These are phyloP conservation scores for Anguilla megastoma DNA, from an alignment of 2,797 vertebrate genomes.

Conservation along the genomic window DNA sequence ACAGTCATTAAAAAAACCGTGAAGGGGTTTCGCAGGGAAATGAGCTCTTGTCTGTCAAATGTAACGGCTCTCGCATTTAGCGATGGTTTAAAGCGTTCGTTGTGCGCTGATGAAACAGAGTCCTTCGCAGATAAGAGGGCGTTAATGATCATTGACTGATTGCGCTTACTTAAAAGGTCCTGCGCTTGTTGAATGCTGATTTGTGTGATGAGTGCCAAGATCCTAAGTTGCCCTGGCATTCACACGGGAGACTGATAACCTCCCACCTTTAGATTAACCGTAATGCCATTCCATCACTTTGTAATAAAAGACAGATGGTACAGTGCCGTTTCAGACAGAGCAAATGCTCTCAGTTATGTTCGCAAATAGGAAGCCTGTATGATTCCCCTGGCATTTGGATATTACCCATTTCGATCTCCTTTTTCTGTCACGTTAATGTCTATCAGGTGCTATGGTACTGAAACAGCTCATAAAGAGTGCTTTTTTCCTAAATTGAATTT, in stretches of 20 bases:
- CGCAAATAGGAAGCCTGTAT: not conserved
- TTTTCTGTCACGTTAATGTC: not conserved
- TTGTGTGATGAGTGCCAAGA: not conserved
- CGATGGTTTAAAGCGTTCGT: not conserved
- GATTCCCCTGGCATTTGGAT: not conserved
- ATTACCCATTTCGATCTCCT: not conserved
- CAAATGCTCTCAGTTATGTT: not conserved
- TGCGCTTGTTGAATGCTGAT: not conserved
- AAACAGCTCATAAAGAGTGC: not conserved
- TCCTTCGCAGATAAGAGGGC: not conserved
- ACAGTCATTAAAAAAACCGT: not conserved
- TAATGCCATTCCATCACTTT: not conserved
- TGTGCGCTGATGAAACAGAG: not conserved
- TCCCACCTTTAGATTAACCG: not conserved
- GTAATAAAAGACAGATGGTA: not conserved
- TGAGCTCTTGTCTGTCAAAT: conserved; percentile 46
- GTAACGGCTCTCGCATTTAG: conserved; percentile 26
- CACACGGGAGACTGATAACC: not conserved
- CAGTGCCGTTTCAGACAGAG: not conserved
- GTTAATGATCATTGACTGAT: not conserved
- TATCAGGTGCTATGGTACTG: not conserved
- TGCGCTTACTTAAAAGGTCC: not conserved
- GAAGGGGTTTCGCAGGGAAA: conserved; percentile 32
- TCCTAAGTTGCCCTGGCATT: not conserved
- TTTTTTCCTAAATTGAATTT: conserved; percentile 10